Base-by-base conservation (phyloP, 2,113 vertebrate species). In the Alouatta palliata region DNA sequence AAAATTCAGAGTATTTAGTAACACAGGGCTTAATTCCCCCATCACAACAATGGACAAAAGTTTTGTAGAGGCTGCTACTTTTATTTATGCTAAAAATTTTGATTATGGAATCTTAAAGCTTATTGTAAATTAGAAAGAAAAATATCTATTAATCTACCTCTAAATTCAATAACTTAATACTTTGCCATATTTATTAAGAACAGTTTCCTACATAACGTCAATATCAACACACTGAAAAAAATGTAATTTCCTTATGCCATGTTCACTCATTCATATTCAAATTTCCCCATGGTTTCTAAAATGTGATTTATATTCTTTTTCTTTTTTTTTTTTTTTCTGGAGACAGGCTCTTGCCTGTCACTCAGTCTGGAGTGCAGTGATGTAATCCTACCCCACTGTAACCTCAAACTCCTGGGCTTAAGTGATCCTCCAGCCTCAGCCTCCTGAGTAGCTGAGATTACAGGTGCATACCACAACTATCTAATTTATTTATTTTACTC, bases 111-210 rank as follows among this genome's bases (percentile, higher is more conserved):
- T 71, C 27, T 82, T 81, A 86, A 85, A 73, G 19, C 35, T 88
- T 61, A 49, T 1, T 61, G 35, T 71, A 86, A 93, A 75, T 68
- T 58, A 87, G 77, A 88, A 88, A 96, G 6, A 94, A 80, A 73
- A 76, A 77, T 66, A 77, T 37, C 30, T 73, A 27, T 71, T 87
- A 19, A 56, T 1, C 5, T 82, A 82, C 11, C 5, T 77, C 61
- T 49, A 45, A 5, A 76, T 85, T 88, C 4, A 91, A 84, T 13
- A 85, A 88, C 20, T 71, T 93, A 85, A 70, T 76, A 84, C 81
- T 76, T 93, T 89, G 37, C 70, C 27, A 47, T 54, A 30, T 88
- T 83, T 90, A 85, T 90, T 66, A 77, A 96, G 12, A 45, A 82
- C 2, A 23, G 14, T 64, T 92, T 97, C 13, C n/a, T 75, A 84